Evolutionary conservation across 1,140 invertebrate species (phyloP), one percentile per base, ranked within the genome.

Genomic region (Mercenaria mercenaria): DNA sequence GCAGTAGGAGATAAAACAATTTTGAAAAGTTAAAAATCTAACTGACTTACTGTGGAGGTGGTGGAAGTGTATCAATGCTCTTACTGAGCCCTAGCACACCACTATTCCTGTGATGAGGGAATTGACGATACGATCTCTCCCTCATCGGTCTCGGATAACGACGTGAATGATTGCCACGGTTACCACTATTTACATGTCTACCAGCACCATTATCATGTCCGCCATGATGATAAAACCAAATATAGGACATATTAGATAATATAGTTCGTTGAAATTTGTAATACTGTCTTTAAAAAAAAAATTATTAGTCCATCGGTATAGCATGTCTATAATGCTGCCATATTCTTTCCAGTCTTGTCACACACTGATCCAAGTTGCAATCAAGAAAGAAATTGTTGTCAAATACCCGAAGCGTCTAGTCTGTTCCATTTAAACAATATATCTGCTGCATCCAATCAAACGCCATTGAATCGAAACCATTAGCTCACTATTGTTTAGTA

Each of bases 1-100:
- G n/a, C n/a, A n/a, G n/a, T n/a, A n/a, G n/a, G n/a, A n/a, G n/a
- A n/a, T n/a, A n/a, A n/a, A n/a, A n/a, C n/a, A n/a, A n/a, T n/a
- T n/a, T n/a, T n/a, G n/a, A n/a, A n/a, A n/a, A n/a, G n/a, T n/a
- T n/a, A n/a, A n/a, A n/a, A n/a, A n/a, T n/a, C n/a, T n/a, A 13
- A 50, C 34, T 4, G 50, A 81, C 88, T 89, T 83, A 89, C 88
- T 74, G 37, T 15, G 88, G 88, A 23, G 88, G 88, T 26, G 88
- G 88, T 26, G 88, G 88, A 10, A 89, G 32, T n/a, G 79, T 89
- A 8, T 89, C 88, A 15, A 76, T 20, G 32, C 80, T 74, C 41
- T 89, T 83, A 43, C 37, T 76, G 10, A 89, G n/a, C 13, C 80
- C 79, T 4, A 69, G 34, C 23, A 89, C 88, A 29, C 88, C 88